Evolutionary conservation across 2,113 vertebrate genomes (phyloP).

Genomic region (Taurulus bubalis): DNA sequence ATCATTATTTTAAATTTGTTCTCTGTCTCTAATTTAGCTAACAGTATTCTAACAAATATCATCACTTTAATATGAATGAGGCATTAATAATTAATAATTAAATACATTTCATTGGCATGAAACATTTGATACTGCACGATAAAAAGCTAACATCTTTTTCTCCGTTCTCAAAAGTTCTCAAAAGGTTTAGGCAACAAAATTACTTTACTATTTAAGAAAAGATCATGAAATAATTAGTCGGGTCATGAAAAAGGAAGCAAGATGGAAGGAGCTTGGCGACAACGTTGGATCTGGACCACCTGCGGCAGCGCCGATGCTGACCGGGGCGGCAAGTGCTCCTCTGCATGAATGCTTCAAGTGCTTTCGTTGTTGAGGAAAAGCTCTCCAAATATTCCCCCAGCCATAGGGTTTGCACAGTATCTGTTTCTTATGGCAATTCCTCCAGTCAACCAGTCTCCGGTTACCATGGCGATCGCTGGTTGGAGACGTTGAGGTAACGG

Average conservation of each 20-base stretch:
- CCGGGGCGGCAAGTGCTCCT: neutral
- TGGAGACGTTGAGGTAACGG: conserved; percentile 17
- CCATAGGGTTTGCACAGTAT: conserved; percentile 53
- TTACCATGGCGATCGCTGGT: conserved; percentile 53
- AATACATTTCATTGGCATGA: too few relatives aligned
- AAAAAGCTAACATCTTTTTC: too few relatives aligned
- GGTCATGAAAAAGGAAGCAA: neutral
- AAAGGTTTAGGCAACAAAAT: too few relatives aligned
- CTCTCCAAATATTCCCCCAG: conserved; percentile 52
- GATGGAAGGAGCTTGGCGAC: neutral
- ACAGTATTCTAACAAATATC: too few relatives aligned
- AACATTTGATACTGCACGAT: too few relatives aligned
- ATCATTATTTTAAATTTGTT: too few relatives aligned
- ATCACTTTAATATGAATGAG: too few relatives aligned
- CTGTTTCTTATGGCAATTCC: conserved; percentile 57
- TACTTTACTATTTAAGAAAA: too few relatives aligned
- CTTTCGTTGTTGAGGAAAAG: conserved; percentile 47
- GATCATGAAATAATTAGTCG: too few relatives aligned
- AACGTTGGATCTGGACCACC: conserved; percentile 3
- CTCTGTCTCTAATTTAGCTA: too few relatives aligned
- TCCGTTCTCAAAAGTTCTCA: too few relatives aligned
- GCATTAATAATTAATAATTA: too few relatives aligned
- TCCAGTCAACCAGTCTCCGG: conserved; percentile 34
- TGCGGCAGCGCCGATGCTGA: neutral
- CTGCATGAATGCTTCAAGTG: conserved; percentile 31